Conservation (phyloP, 2,113 vertebrate species). For the Scomber colias region DNA sequence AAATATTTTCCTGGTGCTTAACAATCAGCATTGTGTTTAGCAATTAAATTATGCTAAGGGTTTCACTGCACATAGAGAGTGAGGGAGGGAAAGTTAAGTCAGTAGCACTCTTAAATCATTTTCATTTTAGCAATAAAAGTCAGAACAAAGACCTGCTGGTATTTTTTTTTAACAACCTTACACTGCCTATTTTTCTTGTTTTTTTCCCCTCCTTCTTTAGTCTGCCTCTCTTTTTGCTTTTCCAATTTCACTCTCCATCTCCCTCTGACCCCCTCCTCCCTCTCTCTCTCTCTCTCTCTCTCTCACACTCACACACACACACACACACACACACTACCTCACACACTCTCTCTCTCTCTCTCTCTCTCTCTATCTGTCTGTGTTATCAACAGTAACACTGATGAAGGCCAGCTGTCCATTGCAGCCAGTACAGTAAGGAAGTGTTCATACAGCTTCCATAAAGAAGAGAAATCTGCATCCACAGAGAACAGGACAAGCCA, state of each 20-base stretch:
- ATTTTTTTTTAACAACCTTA: slow-evolving; percentile 56
- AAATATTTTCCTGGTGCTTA: slow-evolving; percentile 59
- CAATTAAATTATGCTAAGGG: slow-evolving; percentile 69
- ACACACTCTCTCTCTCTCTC: no score
- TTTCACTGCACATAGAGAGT: slow-evolving; percentile 48
- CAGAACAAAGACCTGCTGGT: slow-evolving; percentile 48
- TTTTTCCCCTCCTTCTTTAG: neutral
- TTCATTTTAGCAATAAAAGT: slow-evolving; percentile 67
- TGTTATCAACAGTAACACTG: slow-evolving; percentile 57
- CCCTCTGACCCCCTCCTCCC: slow-evolving; percentile 2
- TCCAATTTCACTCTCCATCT: slow-evolving; percentile 41
- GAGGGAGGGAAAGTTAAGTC: slow-evolving; percentile 49
- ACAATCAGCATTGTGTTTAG: slow-evolving; percentile 65
- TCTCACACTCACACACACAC: no score
- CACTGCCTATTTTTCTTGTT: slow-evolving; percentile 16
- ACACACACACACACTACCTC: no score
- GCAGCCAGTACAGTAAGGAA: slow-evolving; percentile 45
- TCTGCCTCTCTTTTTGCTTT: slow-evolving; percentile 9
- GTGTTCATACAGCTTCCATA: slow-evolving; percentile 38
- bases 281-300: neutral
- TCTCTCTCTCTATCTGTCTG: neutral
- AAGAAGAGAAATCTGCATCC: slow-evolving; percentile 18
- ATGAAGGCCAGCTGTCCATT: slow-evolving; percentile 66
- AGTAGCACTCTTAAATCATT: slow-evolving; percentile 69
- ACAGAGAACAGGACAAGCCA: slow-evolving; percentile 20